These are phyloP conservation scores for Lepilemur ruficaudatus DNA, from an alignment of 2,797 vertebrate genomes.

Conservation along the genomic window DNA sequence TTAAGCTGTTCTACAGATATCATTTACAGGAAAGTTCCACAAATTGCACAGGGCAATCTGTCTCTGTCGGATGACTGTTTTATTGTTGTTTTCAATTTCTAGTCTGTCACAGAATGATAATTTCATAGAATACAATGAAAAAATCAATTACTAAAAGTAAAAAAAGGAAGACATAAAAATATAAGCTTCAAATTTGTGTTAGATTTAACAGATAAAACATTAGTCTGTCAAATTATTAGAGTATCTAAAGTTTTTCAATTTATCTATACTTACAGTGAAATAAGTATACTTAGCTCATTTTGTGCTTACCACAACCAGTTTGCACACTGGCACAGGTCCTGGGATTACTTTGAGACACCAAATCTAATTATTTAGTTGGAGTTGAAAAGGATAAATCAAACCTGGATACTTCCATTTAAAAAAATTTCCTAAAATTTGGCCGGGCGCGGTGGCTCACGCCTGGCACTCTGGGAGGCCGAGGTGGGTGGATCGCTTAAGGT, in stretches of 20 bases:
- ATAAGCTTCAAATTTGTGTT: not conserved
- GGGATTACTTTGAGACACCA: not conserved
- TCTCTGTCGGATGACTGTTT: not conserved
- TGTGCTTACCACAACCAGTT: not conserved
- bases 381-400: not conserved
- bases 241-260: not conserved
- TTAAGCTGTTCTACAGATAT: not conserved
- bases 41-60: not conserved
- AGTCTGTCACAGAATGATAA: not conserved
- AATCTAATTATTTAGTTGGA: constrained; percentile 30
- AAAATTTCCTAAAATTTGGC: too few relatives aligned
- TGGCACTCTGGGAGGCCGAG: too few relatives aligned
- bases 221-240: not conserved
- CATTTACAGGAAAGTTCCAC: not conserved
- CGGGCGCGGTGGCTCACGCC: too few relatives aligned
- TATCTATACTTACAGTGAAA: not conserved
- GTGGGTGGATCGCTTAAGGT: too few relatives aligned
- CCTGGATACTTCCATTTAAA: not conserved
- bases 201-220: not conserved
- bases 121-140: not conserved
- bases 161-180: not conserved
- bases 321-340: not conserved
- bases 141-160: not conserved
- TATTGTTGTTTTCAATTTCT: not conserved
- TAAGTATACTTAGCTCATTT: not conserved